Conservation (phyloP, 2,113 vertebrate species). For the Setophaga petechia region DNA sequence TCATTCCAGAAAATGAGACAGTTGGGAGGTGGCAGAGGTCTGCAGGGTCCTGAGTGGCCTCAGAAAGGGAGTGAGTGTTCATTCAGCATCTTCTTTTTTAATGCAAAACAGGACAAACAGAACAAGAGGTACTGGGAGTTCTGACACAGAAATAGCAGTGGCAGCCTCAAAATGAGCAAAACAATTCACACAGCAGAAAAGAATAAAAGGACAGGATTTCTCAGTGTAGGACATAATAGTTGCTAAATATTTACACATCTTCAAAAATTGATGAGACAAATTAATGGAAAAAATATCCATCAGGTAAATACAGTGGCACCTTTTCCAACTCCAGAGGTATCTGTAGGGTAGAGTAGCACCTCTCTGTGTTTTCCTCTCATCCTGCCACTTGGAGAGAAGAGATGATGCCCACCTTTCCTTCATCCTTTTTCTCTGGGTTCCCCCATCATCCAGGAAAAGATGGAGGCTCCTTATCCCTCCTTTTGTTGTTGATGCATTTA, state of each 20-base stretch:
- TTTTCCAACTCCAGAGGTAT: neutral
- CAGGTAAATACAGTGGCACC: rapidly evolving
- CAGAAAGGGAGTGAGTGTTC: neutral
- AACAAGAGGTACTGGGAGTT: neutral
- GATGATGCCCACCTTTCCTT: neutral
- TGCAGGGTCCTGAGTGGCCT: neutral
- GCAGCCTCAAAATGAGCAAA: neutral
- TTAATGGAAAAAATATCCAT: neutral
- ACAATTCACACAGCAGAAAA: neutral
- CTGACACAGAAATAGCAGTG: neutral
- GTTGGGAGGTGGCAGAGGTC: neutral
- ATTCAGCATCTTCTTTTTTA: neutral
- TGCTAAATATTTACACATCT: neutral
- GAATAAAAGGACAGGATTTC: neutral
- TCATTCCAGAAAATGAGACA: neutral
- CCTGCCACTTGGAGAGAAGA: neutral
- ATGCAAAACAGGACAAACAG: neutral
- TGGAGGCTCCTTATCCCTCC: neutral
- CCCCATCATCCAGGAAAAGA: neutral
- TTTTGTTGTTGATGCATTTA: neutral
- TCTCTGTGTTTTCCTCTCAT: neutral
- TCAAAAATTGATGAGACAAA: neutral
- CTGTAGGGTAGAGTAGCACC: rapidly evolving
- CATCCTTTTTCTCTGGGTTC: neutral
- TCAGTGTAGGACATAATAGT: neutral